Evolutionary conservation across 1,140 invertebrate species (phyloP).

Genomic region (Caenorhabditis elegans): WBcel235 BX284602.5:9321501-9322000

Average conservation of each 20-base stretch:
- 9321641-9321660: not conserved
- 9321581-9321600: not conserved
- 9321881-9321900: no score
- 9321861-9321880: no score
- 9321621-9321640: not conserved
- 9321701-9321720: no score
- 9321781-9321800: not conserved
- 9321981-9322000: not conserved
- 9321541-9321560: slow-evolving; percentile 69
- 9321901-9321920: not conserved
- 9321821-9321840: not conserved
- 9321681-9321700: no score
- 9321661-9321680: not conserved
- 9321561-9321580: slow-evolving; percentile 38
- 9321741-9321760: no score
- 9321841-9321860: no score
- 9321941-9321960: not conserved
- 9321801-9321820: not conserved
- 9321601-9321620: not conserved
- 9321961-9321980: not conserved
- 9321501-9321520: slow-evolving; percentile 83
- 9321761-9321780: not conserved
- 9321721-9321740: no score
- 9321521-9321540: slow-evolving; percentile 90
- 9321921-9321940: not conserved